Conservation (phyloP, 2,113 vertebrate species). For the Tyto alba region DNA sequence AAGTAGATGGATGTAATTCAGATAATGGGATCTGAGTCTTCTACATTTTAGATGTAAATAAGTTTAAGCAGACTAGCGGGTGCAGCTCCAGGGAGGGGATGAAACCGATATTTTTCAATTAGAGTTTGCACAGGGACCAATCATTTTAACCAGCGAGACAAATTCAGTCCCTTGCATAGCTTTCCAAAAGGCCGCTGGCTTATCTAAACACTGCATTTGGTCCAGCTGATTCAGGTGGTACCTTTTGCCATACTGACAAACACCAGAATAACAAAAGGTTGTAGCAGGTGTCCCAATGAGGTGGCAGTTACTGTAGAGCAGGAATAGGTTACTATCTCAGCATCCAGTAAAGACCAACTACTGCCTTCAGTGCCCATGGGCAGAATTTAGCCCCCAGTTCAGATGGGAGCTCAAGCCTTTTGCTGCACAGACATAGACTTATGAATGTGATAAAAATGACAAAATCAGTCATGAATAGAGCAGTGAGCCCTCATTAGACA, state of each 20-base stretch:
- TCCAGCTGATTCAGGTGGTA: not conserved
- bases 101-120: not conserved
- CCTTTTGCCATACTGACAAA: not conserved
- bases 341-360: not conserved
- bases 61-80: not conserved
- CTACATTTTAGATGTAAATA: not conserved
- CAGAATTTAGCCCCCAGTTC: not conserved
- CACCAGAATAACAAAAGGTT: not conserved
- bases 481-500: not conserved
- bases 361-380: not conserved
- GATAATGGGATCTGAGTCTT: not conserved
- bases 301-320: not conserved
- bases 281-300: not conserved
- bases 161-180: not conserved
- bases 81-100: not conserved
- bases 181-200: not conserved
- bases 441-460: not conserved
- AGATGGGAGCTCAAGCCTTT: not conserved
- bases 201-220: not conserved
- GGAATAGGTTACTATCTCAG: not conserved
- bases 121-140: not conserved
- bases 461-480: not conserved
- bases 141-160: not conserved
- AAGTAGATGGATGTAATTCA: conserved; percentile 32
- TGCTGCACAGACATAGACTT: not conserved